These are phyloP conservation scores for Myotis vivesi DNA, from an alignment of 2,797 vertebrate species.

Conservation along the genomic window DNA sequence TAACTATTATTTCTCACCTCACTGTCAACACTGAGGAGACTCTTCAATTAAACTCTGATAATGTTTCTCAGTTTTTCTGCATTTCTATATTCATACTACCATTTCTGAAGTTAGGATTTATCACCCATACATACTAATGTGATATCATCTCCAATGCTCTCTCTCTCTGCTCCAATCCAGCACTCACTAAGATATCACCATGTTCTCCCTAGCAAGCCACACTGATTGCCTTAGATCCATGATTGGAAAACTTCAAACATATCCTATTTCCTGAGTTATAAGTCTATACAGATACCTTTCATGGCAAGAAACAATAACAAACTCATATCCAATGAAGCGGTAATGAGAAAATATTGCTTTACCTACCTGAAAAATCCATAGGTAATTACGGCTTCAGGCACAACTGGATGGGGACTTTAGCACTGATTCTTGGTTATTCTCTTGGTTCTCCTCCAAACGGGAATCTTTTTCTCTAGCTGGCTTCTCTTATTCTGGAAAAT, in stretches of 20 bases:
- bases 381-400: background rate
- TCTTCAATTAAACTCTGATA: background rate
- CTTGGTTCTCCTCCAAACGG: background rate
- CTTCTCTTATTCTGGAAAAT: background rate
- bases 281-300: background rate
- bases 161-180: background rate
- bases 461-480: background rate
- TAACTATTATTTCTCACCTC: background rate
- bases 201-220: background rate
- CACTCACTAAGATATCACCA: background rate
- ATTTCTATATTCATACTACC: background rate
- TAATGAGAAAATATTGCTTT: background rate
- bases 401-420: background rate
- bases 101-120: background rate
- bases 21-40: background rate
- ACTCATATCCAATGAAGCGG: background rate
- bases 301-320: background rate
- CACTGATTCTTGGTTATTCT: background rate
- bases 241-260: conserved; percentile 3
- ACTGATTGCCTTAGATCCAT: background rate
- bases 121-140: background rate
- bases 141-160: background rate
- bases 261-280: background rate
- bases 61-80: background rate
- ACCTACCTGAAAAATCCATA: background rate